These are phyloP conservation scores for Lerema accius DNA, from an alignment of 1,140 invertebrate genomes.

Conservation along the genomic window DNA sequence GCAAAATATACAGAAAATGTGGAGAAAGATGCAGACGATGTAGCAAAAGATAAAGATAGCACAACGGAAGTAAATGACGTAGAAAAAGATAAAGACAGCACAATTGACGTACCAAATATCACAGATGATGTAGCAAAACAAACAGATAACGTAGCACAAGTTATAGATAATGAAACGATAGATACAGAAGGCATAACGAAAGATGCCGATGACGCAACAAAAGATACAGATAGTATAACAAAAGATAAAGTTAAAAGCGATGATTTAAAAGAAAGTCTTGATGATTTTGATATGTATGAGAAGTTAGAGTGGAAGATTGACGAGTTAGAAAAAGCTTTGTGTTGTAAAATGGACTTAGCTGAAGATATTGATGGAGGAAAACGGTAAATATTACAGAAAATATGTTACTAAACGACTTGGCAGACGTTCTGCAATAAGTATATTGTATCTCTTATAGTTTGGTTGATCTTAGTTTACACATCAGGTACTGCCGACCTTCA, in stretches of 20 bases:
- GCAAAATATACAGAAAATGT: too few species aligned
- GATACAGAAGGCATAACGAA: slow-evolving; percentile 4
- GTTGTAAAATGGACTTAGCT: slow-evolving; percentile 71
- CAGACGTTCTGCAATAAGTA: too few species aligned
- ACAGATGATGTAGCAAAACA: neutral
- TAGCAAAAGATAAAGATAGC: slow-evolving; percentile 2
- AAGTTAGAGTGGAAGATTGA: slow-evolving; percentile 73
- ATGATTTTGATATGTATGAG: slow-evolving; percentile 73
- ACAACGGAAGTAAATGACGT: neutral
- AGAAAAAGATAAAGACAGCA: too few species aligned
- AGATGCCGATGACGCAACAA: too few species aligned
- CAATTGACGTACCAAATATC: too few species aligned
- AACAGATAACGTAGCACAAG: too few species aligned
- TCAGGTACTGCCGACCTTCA: too few species aligned
- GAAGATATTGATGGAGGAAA: slow-evolving; percentile 75
- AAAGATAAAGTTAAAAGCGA: slow-evolving; percentile 28
- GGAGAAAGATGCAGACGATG: neutral
- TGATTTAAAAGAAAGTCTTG: slow-evolving; percentile 51
- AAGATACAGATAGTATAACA: slow-evolving; percentile 9
- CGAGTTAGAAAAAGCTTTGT: slow-evolving; percentile 63
- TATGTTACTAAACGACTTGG: too few species aligned
- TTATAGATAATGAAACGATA: too few species aligned
- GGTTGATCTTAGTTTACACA: too few species aligned
- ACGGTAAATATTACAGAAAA: too few species aligned
- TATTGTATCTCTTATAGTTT: too few species aligned